phyloP scores from a whole-genome alignment of 2,888 invertebrate genomes.

The Candidula unifasciata region DNA sequence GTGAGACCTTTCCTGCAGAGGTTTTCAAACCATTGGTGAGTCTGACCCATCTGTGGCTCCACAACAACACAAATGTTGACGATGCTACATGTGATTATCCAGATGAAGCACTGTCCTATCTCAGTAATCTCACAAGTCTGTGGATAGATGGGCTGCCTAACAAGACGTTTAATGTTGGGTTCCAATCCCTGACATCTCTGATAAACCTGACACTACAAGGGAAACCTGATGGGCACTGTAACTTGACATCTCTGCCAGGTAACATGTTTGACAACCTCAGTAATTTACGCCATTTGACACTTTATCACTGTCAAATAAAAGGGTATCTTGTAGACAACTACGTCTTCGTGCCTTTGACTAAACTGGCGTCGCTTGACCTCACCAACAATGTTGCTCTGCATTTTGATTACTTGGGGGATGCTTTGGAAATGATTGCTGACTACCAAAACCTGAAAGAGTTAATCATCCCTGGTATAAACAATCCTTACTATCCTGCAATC shows the following conservation, averaged over 20 bases:
- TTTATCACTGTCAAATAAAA: conserved; percentile 18
- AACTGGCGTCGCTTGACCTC: not conserved
- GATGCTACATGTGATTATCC: conserved; percentile 36
- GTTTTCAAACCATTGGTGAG: conserved; percentile 33
- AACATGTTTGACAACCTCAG: conserved; percentile 38
- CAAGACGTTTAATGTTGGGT: conserved; percentile 36
- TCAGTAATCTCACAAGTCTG: conserved; percentile 32
- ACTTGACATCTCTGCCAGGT: not conserved
- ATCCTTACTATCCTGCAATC: conserved; percentile 2
- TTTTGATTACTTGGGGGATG: not conserved
- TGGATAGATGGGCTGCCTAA: conserved; percentile 47
- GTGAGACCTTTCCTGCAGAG: not conserved
- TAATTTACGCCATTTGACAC: not conserved
- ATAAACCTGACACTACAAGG: conserved; percentile 14
- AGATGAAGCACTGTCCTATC: conserved; percentile 34
- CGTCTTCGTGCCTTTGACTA: conserved; percentile 33
- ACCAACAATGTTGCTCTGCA: conserved; percentile 25
- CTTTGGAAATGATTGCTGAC: conserved; percentile 5
- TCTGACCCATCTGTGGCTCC: not conserved
- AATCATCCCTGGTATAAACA: not conserved
- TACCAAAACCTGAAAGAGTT: not conserved
- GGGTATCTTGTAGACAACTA: not conserved
- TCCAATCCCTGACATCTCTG: conserved; percentile 30
- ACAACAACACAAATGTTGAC: conserved; percentile 23
- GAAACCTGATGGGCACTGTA: not conserved